Evolutionary conservation across 2,797 vertebrate genomes (phyloP).

Genomic region (Crax fasciolata): DNA sequence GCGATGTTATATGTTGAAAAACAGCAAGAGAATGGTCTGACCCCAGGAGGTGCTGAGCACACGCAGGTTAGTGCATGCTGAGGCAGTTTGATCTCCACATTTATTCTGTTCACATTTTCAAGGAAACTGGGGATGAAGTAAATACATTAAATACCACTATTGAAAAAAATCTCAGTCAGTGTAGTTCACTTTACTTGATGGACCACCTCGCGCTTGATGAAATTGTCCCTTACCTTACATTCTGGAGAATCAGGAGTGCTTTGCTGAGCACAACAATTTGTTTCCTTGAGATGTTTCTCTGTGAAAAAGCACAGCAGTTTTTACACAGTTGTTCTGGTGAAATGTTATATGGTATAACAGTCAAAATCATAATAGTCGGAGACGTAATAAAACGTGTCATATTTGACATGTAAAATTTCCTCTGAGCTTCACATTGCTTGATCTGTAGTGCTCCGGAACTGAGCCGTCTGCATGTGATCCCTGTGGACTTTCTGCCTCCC

Average conservation of each 20-base stretch:
- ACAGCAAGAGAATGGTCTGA: neutral
- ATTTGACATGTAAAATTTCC: neutral
- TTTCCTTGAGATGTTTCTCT: slow-evolving; percentile 42
- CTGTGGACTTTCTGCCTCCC: neutral
- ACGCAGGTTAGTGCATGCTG: neutral
- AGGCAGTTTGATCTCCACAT: neutral
- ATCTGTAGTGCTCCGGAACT: neutral
- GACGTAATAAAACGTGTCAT: neutral
- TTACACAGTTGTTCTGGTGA: neutral
- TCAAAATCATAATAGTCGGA: neutral
- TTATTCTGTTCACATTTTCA: neutral
- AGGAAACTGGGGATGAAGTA: neutral
- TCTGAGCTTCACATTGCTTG: neutral
- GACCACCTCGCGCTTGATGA: neutral
- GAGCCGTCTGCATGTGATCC: neutral
- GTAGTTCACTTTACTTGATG: neutral
- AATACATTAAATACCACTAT: neutral
- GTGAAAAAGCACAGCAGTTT: slow-evolving; percentile 10
- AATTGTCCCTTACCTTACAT: slow-evolving; percentile 51
- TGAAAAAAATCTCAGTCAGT: neutral
- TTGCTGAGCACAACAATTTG: neutral
- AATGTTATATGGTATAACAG: neutral
- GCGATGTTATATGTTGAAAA: neutral
- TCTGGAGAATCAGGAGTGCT: neutral
- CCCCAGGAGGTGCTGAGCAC: neutral